Conservation (phyloP, 2,797 vertebrate species). For the Orestias chungarensis region DNA sequence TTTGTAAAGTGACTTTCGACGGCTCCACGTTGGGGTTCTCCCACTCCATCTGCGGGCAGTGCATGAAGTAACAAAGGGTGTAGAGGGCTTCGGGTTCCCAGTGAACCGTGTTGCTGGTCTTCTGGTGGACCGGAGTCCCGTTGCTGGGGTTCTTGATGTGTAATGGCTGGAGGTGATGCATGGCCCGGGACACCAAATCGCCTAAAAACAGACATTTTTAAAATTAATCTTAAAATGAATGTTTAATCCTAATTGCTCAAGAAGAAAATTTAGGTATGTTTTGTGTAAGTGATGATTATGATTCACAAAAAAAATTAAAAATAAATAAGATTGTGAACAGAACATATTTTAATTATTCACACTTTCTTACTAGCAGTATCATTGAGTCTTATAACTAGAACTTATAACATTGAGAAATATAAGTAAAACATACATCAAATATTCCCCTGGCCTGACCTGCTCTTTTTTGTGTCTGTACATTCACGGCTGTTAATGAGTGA, state of each 20-base stretch:
- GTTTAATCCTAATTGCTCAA: neutral
- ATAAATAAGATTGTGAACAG: neutral
- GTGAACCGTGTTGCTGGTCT: slow-evolving; percentile 83
- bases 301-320: neutral
- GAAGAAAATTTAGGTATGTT: neutral
- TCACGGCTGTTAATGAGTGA: neutral
- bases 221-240: neutral
- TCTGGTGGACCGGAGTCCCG: slow-evolving; percentile 90
- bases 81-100: slow-evolving; percentile 98
- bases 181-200: slow-evolving; percentile 93
- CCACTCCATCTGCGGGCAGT: slow-evolving; percentile 98
- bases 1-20: slow-evolving; percentile 93
- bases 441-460: too few relatives aligned
- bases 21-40: slow-evolving; percentile 97
- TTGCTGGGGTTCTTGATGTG: slow-evolving; percentile 90
- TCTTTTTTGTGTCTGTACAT: neutral
- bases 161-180: slow-evolving; percentile 96
- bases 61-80: slow-evolving; percentile 99
- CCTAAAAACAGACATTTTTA: slow-evolving; percentile 75
- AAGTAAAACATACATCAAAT: neutral
- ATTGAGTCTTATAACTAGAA: too few relatives aligned
- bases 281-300: neutral
- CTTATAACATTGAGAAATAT: neutral
- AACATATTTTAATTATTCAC: neutral
- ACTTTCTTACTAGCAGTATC: neutral